Evolutionary conservation across 2,113 vertebrate genomes (phyloP), one percentile per base, ranked within the genome.

Genomic region (Phainopepla nitens): DNA sequence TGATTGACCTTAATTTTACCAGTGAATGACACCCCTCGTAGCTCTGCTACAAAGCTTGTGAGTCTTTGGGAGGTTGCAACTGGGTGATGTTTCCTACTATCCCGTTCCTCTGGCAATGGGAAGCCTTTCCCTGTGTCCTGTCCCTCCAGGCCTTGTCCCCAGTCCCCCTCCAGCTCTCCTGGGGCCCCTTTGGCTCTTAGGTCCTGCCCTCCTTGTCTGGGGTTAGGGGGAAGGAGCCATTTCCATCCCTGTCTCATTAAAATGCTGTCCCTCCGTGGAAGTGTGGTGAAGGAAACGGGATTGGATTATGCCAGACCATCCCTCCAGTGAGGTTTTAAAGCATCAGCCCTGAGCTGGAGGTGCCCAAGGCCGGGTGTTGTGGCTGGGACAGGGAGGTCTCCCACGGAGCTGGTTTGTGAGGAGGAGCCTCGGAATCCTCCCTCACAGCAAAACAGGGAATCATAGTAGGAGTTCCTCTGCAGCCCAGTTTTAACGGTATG

Each of bases 391-490:
- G 5, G 4, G 42, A 25, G 16, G 7, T 50, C 10, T 70, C 41
- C 18, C 13, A 7, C 1, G 0, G 61, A 39, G 70, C 65, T 41
- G 57, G 1, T 36, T 3, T 6, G 2, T 15, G 5, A 39, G 57
- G 81, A 11, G 2, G 49, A 13, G 24, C 9, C 3, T 1, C 27
- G 83, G 58, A 27, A 12, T 42, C n/a, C 28, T 83, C 53, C 62
- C 15, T 60, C 50, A 0, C 25, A 12, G 44, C 62, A 41, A 3
- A 31, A 11, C 5, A 3, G 20, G 25, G 2, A 13, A 31, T 49
- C 33, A 1, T 0, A 2, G 25, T 1, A 23, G 71, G 19, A 51
- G 42, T 11, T 16, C 7, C 60, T 71, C 10, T 2, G 1, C 39
- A 20, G 75, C 27, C 13, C 22, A 7, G 0, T 25, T 45, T 35